phyloP scores from a whole-genome alignment of 2,113 vertebrate species.

The Opisthocomus hoazin region DNA sequence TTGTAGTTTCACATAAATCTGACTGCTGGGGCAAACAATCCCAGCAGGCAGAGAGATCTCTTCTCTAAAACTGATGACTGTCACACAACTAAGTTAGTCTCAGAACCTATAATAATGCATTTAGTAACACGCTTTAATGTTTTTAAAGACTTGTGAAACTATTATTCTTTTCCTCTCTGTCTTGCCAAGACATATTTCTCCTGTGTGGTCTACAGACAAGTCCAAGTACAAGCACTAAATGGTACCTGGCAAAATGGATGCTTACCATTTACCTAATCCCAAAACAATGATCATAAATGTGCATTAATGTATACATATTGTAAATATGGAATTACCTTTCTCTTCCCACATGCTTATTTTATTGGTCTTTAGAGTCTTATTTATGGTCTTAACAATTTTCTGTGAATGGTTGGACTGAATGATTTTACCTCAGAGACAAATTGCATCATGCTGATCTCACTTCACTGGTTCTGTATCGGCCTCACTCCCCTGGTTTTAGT shows the following conservation, averaged over 20 bases:
- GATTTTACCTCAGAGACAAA: slow-evolving; percentile 28
- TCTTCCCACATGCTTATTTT: not conserved
- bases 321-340: slow-evolving; percentile 6
- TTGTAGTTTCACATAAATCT: not conserved
- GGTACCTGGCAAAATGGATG: not conserved
- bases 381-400: not conserved
- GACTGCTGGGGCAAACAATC: not conserved
- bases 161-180: not conserved
- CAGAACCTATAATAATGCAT: not conserved
- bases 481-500: not conserved
- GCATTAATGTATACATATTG: not conserved
- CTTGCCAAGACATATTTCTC: not conserved
- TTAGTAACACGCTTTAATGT: not conserved
- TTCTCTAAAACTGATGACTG: not conserved
- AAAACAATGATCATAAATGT: not conserved
- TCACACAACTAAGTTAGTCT: not conserved
- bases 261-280: slow-evolving; percentile 1
- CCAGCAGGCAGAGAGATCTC: not conserved
- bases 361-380: slow-evolving; percentile 32
- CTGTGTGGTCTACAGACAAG: not conserved
- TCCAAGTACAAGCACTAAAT: not conserved
- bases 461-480: not conserved
- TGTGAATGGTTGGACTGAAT: not conserved
- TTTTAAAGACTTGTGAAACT: not conserved
- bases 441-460: not conserved